Conservation (phyloP, 2,113 vertebrate genomes). For the Petrocephalus zakoni region DNA sequence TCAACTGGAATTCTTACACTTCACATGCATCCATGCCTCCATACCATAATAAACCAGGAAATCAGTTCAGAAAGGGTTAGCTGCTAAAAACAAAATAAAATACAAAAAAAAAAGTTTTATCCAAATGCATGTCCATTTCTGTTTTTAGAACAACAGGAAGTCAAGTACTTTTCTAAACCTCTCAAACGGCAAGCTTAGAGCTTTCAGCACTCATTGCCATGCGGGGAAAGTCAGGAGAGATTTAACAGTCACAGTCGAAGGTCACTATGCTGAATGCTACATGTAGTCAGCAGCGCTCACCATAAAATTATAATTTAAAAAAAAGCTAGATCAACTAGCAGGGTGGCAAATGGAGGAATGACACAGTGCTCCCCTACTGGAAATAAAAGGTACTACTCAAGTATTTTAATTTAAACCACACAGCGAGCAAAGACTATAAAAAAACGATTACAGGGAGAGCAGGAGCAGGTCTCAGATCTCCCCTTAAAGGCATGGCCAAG, state of each 20-base stretch:
- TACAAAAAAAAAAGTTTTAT: conserved; percentile 36
- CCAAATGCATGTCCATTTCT: not conserved
- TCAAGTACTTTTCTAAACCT: not conserved
- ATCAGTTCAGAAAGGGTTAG: not conserved
- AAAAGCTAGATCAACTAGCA: not conserved
- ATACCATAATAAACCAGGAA: not conserved
- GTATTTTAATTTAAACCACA: not conserved
- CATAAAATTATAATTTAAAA: not conserved
- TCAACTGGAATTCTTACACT: not conserved
- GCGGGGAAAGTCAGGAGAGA: not conserved
- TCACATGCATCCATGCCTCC: not conserved
- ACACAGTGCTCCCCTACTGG: not conserved
- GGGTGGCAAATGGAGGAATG: not conserved
- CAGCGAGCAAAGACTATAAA: not conserved
- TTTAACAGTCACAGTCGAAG: not conserved
- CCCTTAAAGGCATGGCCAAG: not conserved
- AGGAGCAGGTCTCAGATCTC: not conserved
- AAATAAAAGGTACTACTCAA: not conserved
- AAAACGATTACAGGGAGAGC: not conserved
- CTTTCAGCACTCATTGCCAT: not conserved
- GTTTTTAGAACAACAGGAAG: not conserved
- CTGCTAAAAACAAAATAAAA: conserved; percentile 27
- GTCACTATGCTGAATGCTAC: not conserved
- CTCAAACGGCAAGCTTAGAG: not conserved
- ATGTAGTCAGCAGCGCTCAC: not conserved